Percentiles rank a stretch among this genome's conserved stretches.
Conservation (phyloP, 2,888 invertebrate genomes). For the Drosophila merina region DNA sequence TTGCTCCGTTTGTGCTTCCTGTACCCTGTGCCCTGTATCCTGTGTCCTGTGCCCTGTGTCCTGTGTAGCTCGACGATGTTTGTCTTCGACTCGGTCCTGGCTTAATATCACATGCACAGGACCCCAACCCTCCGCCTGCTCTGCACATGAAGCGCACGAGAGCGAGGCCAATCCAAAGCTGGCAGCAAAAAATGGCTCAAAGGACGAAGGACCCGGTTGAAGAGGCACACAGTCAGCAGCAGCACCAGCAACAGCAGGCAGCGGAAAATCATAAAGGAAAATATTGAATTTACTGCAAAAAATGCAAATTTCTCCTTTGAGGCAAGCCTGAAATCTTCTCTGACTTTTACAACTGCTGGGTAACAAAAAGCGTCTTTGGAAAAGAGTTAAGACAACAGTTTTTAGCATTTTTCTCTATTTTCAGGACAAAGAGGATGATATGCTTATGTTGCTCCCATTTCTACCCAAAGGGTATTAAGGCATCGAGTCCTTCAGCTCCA, state of each 20-base stretch:
- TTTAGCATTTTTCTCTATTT: too few relatives aligned
- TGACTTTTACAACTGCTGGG: conserved; percentile 5
- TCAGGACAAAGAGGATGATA: too few relatives aligned
- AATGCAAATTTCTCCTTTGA: conserved; percentile 68
- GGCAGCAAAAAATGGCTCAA: conserved; percentile 38
- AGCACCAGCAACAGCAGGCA: conserved; percentile 32
- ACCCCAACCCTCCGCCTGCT: conserved; percentile 37
- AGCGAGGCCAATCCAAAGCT: conserved; percentile 28
- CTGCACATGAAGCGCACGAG: conserved; percentile 64
- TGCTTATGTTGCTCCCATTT: too few relatives aligned
- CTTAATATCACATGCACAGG: conserved; percentile 53
- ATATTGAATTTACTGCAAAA: conserved; percentile 77
- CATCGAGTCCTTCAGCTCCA: not conserved
- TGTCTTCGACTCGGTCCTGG: conserved; percentile 53
- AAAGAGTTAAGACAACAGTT: not conserved
- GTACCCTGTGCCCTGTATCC: not conserved
- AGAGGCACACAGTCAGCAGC: conserved; percentile 18
- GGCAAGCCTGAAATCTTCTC: conserved; percentile 24
- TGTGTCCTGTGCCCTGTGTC: not conserved
- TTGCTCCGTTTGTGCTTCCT: conserved; percentile 16
- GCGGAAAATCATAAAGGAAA: conserved; percentile 69
- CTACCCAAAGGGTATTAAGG: not conserved
- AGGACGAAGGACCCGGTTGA: conserved; percentile 5
- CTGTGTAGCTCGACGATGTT: conserved; percentile 41
- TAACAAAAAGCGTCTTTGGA: not conserved